A percentile compares a stretch with the other conserved stretches of the same genome.
Conservation (phyloP, 2,888 invertebrate genomes). For the Harpalus rubripes region DNA sequence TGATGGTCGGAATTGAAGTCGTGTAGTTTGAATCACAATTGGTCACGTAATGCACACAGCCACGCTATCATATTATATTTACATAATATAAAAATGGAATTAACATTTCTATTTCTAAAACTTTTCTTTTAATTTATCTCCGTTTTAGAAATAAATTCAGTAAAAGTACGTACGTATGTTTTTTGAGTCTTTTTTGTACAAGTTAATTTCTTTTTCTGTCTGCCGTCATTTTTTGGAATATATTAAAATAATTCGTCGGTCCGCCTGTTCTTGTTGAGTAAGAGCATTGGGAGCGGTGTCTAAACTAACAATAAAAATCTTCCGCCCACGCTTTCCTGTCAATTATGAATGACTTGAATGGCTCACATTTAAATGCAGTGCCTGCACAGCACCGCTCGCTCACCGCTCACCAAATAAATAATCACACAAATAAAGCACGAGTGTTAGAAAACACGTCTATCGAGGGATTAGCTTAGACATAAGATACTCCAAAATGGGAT, state of each 20-base stretch:
- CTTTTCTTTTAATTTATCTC: too few relatives aligned
- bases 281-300: slow-evolving; percentile 33
- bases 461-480: slow-evolving; percentile 42
- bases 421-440: slow-evolving; percentile 58
- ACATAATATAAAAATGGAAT: too few relatives aligned
- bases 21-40: too few relatives aligned
- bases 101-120: too few relatives aligned
- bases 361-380: slow-evolving; percentile 63
- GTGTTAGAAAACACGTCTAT: slow-evolving; percentile 60
- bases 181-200: neutral
- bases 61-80: too few relatives aligned
- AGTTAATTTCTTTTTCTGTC: slow-evolving; percentile 2
- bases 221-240: slow-evolving; percentile 32
- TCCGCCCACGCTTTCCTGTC: slow-evolving; percentile 64
- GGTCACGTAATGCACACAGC: too few relatives aligned
- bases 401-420: slow-evolving; percentile 56
- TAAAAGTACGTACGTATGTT: neutral
- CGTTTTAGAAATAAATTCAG: too few relatives aligned
- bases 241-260: slow-evolving; percentile 44
- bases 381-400: slow-evolving; percentile 7
- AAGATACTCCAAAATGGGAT: slow-evolving; percentile 27
- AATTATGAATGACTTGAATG: slow-evolving; percentile 64
- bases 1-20: too few relatives aligned
- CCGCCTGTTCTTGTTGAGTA: slow-evolving; percentile 3
- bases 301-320: slow-evolving; percentile 51